Base-by-base conservation (phyloP, 2,113 vertebrate species). In the Datnioides undecimradiatus region DNA sequence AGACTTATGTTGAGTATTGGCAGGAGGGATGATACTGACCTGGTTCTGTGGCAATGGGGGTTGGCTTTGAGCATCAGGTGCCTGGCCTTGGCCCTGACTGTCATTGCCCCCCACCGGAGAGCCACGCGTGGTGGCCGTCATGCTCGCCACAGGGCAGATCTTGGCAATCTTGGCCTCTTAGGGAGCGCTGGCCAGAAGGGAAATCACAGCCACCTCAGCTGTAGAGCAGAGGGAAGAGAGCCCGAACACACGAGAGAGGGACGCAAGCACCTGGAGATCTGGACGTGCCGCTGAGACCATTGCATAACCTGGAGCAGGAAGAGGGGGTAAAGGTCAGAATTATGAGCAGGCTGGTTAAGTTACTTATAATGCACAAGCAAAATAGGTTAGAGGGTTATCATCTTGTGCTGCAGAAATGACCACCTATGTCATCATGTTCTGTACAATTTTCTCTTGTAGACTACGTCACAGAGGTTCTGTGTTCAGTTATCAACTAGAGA, bases 111-210 rank as follows among this genome's bases (percentile, higher is more conserved):
- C 98, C 94, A 99, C 98, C 17, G 98, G 98, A 97, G 98, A 99
- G 97, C 98, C 98, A 99, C 98, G 98, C 93, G 98, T 99, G 95
- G 98, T 99, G 98, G 98, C 98, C 94, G 98, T 99, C 98, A 99
- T 99, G 97, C 96, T 99, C 97, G 98, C 98, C 96, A 99, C 97
- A 87, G 97, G 97, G 97, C 98, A 99, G 96, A 99, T 99, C 96
- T 99, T 99, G 98, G 98, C 98, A 99, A 99, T 99, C 97, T 99
- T 99, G 97, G 98, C 97, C 97, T 96, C 95, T 99, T 99, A 99
- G 95, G 97, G 97, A 95, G 97, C 96, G 95, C 96, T 96, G 90
- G 95, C 94, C 88, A 97, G 95, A 93, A 97, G 97, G 96, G 95
- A 98, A 99, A 97, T 97, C 96, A 98, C 96, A 97, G 96, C 97